Conservation (phyloP, 2,797 vertebrate species). For the Sarcophilus harrisii region DNA sequence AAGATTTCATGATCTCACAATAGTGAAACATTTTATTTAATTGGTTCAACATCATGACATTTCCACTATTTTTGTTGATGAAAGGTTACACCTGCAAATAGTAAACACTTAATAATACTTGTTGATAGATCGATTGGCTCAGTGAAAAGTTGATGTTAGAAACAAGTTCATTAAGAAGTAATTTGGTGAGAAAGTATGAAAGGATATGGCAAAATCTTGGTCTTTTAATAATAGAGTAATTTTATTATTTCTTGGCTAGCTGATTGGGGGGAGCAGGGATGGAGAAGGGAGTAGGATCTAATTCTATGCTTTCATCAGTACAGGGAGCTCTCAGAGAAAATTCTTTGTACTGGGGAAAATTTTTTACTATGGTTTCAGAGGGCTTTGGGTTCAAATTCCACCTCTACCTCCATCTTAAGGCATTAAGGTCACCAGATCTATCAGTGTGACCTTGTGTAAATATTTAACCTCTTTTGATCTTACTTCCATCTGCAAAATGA, state of each 20-base stretch:
- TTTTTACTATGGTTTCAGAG: neutral
- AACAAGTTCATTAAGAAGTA: constrained; percentile 11
- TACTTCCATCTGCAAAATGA: neutral
- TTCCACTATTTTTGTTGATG: constrained; percentile 29
- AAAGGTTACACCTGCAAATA: neutral
- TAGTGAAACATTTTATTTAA: neutral
- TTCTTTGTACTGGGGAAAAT: neutral
- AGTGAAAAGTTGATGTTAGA: neutral
- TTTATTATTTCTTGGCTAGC: constrained; percentile 10
- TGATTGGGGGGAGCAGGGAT: neutral
- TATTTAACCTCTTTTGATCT: neutral
- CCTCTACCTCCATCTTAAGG: neutral
- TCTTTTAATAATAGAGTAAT: neutral
- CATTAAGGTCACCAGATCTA: neutral
- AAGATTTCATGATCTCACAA: neutral
- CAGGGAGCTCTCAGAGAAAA: neutral
- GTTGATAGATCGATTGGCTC: neutral
- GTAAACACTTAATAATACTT: neutral
- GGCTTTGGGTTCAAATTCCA: neutral
- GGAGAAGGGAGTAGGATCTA: neutral
- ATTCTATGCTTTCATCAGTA: neutral
- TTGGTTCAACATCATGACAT: neutral
- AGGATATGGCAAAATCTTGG: neutral
- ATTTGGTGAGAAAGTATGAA: neutral
- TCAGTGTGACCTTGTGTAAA: neutral